These are phyloP conservation scores for Strigamia crassipes DNA, from an alignment of 2,888 invertebrate species.

Conservation along the genomic window DNA sequence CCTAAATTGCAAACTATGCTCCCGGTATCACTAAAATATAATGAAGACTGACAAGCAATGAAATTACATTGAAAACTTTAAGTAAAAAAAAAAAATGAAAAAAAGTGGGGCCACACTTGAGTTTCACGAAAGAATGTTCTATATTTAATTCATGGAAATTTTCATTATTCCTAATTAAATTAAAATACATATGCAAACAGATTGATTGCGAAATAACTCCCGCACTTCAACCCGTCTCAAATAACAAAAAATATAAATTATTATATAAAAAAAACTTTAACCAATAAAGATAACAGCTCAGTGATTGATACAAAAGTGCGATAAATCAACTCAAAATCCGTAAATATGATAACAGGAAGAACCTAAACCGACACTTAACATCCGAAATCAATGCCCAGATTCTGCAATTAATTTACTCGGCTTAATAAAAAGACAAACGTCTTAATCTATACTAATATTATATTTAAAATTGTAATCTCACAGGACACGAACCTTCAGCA, in stretches of 20 bases:
- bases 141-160: not conserved
- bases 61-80: constrained; percentile 4
- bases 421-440: not conserved
- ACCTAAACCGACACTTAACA: not conserved
- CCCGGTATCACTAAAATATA: not conserved
- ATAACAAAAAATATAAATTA: too few species aligned
- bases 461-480: not conserved
- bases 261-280: not conserved
- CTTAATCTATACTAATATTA: not conserved
- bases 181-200: not conserved
- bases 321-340: not conserved
- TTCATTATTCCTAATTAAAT: not conserved
- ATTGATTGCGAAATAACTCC: not conserved
- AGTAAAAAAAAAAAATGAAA: too few species aligned
- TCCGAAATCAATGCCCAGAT: constrained; percentile 15
- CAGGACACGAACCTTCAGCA: constrained; percentile 12
- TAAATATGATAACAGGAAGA: constrained; percentile 30
- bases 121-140: not conserved
- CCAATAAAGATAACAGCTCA: not conserved
- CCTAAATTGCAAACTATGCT: not conserved
- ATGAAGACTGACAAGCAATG: constrained; percentile 30
- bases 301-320: constrained; percentile 27
- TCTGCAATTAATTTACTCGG: not conserved
- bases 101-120: not conserved
- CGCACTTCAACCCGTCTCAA: not conserved